A percentile compares a stretch with the other conserved stretches of the same genome.
phyloP scores from a whole-genome alignment of 2,113 vertebrate species.

The Myiopsitta monachus region DNA sequence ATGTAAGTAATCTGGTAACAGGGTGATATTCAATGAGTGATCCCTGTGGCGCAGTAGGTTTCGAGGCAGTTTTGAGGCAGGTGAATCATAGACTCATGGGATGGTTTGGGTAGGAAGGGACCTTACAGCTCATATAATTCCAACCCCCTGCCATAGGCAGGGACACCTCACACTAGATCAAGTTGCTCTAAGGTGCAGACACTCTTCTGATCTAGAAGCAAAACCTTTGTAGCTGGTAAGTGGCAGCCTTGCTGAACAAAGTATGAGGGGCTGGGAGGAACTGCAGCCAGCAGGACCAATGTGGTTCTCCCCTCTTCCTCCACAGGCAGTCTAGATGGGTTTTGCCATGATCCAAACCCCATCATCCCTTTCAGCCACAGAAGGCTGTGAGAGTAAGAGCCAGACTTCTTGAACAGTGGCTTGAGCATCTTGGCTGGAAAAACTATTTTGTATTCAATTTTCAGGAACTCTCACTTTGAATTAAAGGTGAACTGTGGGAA shows the following conservation, averaged over 20 bases:
- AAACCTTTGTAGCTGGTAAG: not conserved
- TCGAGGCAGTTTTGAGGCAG: not conserved
- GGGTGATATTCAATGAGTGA: rapidly evolving
- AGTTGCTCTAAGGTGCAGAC: not conserved
- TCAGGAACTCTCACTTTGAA: not conserved
- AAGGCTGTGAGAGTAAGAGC: not conserved
- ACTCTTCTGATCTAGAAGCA: not conserved
- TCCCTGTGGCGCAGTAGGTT: not conserved
- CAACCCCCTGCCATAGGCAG: not conserved
- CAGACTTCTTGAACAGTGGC: not conserved
- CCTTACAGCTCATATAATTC: not conserved
- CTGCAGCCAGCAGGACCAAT: not conserved
- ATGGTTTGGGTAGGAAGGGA: not conserved
- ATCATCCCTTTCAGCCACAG: not conserved
- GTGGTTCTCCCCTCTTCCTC: not conserved
- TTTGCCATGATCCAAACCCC: not conserved
- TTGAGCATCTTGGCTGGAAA: not conserved
- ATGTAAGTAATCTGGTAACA: not conserved
- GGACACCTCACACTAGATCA: not conserved
- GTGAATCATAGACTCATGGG: not conserved
- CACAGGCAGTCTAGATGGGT: not conserved
- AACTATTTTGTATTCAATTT: not conserved
- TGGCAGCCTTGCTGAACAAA: not conserved
- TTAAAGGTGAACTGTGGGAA: not conserved
- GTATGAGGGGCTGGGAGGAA: not conserved